Conservation (phyloP, 1,140 invertebrate species). For the Halyomorpha halys region DNA sequence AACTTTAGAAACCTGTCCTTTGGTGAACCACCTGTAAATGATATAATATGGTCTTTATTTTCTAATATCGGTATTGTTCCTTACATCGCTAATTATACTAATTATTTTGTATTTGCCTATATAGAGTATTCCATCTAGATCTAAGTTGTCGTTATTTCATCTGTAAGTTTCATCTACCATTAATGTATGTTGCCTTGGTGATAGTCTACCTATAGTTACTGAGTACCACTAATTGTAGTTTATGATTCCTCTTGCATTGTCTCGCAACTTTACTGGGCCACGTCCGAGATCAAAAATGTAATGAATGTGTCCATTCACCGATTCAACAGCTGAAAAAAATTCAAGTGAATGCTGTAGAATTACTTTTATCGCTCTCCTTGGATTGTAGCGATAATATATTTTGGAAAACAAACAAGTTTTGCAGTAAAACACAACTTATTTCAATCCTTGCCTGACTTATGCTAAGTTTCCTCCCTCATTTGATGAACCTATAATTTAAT, state of each 20-base stretch:
- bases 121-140: conserved; percentile 79
- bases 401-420: too few species aligned
- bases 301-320: conserved; percentile 78
- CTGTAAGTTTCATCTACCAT: conserved; percentile 81
- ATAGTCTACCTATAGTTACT: conserved; percentile 77
- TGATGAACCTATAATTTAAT: too few species aligned
- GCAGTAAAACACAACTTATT: too few species aligned
- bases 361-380: too few species aligned
- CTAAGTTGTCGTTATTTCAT: conserved; percentile 71
- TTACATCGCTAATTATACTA: neutral
- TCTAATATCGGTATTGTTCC: neutral
- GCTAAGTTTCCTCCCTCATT: too few species aligned
- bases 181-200: conserved; percentile 75
- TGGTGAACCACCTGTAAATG: conserved; percentile 60
- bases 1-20: conserved; percentile 72
- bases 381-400: too few species aligned
- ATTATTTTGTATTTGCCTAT: conserved; percentile 44
- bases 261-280: conserved; percentile 72
- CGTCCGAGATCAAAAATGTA: conserved; percentile 68
- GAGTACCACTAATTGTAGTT: conserved; percentile 94
- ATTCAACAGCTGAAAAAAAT: conserved; percentile 64
- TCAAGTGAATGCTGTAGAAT: too few species aligned
- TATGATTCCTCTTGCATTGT: conserved; percentile 61
- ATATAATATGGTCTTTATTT: conserved; percentile 13
- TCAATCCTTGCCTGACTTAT: too few species aligned